Evolutionary conservation across 2,797 vertebrate species (phyloP), one percentile per base, ranked within the genome.

Genomic region (Bufotes viridis): DNA sequence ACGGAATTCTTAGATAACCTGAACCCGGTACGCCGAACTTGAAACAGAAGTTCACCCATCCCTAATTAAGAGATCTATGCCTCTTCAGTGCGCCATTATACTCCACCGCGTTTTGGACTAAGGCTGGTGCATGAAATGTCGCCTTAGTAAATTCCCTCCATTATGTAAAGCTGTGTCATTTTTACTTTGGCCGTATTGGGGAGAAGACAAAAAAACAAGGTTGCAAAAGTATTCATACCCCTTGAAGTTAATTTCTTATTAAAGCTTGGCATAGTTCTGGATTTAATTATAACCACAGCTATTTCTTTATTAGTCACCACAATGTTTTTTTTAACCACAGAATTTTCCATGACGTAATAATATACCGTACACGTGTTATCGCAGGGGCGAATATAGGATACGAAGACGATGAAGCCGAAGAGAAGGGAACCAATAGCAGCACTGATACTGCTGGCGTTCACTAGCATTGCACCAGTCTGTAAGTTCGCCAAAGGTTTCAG

Each of bases 321-420:
- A 5, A 9, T 34, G 4, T 11, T 1, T 42, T 42, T 42, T 76
- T 24, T 76, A 24, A 22, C 26, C 22, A 22, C 7, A n/a, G 42
- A 53, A 76, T 76, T n/a, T 76, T 53, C 42, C 18, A 22, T 10
- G 18, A 8, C n/a, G 74, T 76, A 7, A n/a, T 55, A 20, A n/a
- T 24, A 7, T 15, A 15, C 1, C 13, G n/a, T 51, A 12, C 42
- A 22, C 15, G 9, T 55, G 7, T 81, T 67, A 10, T 65, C 51
- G 67, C 60, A 81, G 80, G 42, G 13, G 26, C 10, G 34, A 51
- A 6, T 29, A 49, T 17, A 22, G 26, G 57, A 20, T 49, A 24
- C n/a, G n/a, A 78, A 63, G 29, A 75, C 15, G 74, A 84, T 49
- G 26, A 84, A 51, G 82, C 75, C 24, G 10, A 61, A 24, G 42